phyloP scores from a whole-genome alignment of 2,113 vertebrate species.

The Siniperca chuatsi region DNA sequence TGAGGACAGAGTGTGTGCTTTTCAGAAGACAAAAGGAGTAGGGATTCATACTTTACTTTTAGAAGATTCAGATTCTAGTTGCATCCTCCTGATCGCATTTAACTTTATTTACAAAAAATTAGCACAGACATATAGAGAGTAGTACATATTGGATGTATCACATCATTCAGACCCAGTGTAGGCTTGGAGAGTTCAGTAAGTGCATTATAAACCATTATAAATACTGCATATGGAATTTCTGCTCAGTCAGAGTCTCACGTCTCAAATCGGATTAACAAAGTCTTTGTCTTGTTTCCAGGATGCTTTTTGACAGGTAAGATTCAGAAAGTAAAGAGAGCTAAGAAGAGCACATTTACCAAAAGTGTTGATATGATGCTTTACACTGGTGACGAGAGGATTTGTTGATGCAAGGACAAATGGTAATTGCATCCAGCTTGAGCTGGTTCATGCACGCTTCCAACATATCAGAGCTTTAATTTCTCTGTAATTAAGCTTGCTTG shows the following conservation, averaged over 20 bases:
- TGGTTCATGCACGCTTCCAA: slow-evolving; percentile 9
- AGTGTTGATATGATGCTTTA: slow-evolving; percentile 3
- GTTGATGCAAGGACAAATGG: slow-evolving; percentile 10
- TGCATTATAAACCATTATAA: slow-evolving; percentile 14
- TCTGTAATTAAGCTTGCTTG: slow-evolving; percentile 5
- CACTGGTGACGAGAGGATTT: slow-evolving; percentile 18
- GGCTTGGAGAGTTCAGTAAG: slow-evolving; percentile 9
- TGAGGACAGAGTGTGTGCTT: slow-evolving; percentile 15
- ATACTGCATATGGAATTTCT: slow-evolving; percentile 25
- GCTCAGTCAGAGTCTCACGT: slow-evolving; percentile 31
- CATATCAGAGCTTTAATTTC: slow-evolving; percentile 34
- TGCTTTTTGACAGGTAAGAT: slow-evolving; percentile 25
- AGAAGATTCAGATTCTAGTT: slow-evolving; percentile 14
- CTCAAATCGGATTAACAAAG: slow-evolving; percentile 23
- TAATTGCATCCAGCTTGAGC: slow-evolving; percentile 19
- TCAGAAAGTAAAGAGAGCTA: not conserved
- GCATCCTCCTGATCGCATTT: slow-evolving; percentile 12
- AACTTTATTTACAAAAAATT: slow-evolving; percentile 45
- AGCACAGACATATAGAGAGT: slow-evolving; percentile 23
- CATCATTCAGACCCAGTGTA: slow-evolving; percentile 24
- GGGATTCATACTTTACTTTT: not conserved
- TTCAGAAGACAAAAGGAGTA: slow-evolving; percentile 18
- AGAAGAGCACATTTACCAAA: not conserved
- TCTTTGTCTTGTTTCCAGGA: slow-evolving; percentile 22
- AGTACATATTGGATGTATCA: slow-evolving; percentile 21